Evolutionary conservation across 2,797 vertebrate species (phyloP).

Genomic region (Scyliorhinus canicula): DNA sequence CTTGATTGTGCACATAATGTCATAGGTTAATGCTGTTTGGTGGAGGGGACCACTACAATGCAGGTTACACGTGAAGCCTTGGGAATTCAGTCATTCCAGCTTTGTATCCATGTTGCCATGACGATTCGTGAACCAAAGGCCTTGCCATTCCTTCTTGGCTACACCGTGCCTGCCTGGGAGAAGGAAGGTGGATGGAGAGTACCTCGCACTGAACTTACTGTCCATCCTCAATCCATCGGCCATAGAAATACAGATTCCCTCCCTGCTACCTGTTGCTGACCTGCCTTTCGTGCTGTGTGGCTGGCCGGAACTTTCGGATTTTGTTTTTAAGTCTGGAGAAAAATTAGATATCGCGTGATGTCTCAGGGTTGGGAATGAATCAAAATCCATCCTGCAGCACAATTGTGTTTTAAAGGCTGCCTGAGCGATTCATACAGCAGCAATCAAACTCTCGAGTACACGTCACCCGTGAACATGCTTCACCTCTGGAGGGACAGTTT

Average conservation of each 20-base stretch:
- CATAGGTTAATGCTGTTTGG: neutral
- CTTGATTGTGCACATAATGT: constrained; percentile 11
- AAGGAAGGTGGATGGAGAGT: neutral
- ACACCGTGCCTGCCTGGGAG: neutral
- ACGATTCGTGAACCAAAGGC: neutral
- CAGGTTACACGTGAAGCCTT: neutral
- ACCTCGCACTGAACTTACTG: neutral
- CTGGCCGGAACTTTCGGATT: neutral
- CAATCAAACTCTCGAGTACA: neutral
- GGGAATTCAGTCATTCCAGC: neutral
- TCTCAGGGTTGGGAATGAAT: neutral
- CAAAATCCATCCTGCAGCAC: neutral
- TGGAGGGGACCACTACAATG: neutral
- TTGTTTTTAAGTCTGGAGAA: neutral
- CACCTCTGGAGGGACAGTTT: neutral
- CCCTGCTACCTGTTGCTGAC: neutral
- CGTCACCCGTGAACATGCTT: too few species aligned
- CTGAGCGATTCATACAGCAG: neutral
- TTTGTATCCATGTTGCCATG: neutral
- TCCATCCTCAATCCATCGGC: neutral
- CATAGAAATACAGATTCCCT: neutral
- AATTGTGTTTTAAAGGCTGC: neutral
- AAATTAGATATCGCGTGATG: neutral
- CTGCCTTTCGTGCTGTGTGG: neutral
- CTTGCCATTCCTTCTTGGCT: neutral